A percentile compares a stretch with the other conserved stretches of the same genome.
phyloP scores from a whole-genome alignment of 2,113 vertebrate species.

The Eudyptes chrysolophus region DNA sequence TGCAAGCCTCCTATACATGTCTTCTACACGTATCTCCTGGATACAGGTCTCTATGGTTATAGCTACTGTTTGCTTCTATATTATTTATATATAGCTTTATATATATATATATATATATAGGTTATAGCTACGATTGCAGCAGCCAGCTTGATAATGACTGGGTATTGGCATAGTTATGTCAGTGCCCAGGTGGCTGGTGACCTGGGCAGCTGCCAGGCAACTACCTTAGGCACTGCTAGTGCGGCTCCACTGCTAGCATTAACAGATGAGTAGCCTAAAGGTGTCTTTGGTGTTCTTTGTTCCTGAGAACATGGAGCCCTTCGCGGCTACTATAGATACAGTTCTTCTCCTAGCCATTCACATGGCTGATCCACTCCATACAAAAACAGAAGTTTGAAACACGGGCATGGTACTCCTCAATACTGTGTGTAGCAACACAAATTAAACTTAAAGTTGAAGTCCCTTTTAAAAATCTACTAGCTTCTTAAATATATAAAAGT shows the following conservation, averaged over 20 bases:
- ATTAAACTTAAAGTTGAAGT: background rate
- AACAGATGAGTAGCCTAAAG: background rate
- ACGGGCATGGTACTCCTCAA: accelerated
- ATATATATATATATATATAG: no score
- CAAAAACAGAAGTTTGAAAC: background rate
- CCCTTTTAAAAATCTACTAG: background rate
- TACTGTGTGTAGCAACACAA: background rate
- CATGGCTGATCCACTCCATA: background rate
- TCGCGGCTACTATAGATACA: accelerated
- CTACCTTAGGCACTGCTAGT: accelerated
- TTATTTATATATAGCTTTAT: no score
- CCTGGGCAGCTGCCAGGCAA: background rate
- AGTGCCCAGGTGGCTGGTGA: background rate
- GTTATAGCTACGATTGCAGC: background rate
- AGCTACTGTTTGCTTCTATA: background rate
- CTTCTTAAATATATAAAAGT: background rate
- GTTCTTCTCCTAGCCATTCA: background rate
- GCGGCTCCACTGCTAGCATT: background rate
- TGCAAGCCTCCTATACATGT: background rate
- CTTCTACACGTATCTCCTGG: background rate
- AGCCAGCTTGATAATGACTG: background rate
- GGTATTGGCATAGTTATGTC: background rate
- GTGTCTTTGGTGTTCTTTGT: background rate
- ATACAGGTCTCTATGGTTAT: accelerated
- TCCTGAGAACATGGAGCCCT: background rate